Base-by-base conservation (phyloP, 2,113 vertebrate species). In the Litocranius walleri region DNA sequence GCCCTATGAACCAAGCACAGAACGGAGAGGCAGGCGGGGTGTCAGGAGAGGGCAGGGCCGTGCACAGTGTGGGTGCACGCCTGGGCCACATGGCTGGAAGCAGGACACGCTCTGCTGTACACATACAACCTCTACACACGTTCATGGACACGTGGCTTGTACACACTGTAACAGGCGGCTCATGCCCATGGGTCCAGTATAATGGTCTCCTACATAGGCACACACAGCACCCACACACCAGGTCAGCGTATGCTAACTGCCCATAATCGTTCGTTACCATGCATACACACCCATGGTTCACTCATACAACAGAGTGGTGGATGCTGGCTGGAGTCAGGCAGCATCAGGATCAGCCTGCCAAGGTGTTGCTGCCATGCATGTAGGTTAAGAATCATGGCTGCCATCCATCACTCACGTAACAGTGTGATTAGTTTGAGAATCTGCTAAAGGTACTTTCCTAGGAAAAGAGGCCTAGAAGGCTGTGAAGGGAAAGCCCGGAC, bases 1-100 rank as follows among this genome's bases (percentile, higher is more conserved):
- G 64, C 98, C 98, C 99, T 99, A 97, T 0, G 0, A 77, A 96
- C 21, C 64, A 97, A 97, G 64, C 77, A 95, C 54, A 95, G 52
- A 88, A 62, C 67, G 78, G 61, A 90, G 67, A 93, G 85, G 77
- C 43, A 56, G 81, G 80, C 7, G 30, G 43, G 45, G 56, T 4
- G 1, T 88, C 64, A 74, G 62, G 71, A 50, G 21, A 33, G 43
- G 67, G 71, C 30, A 33, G 48, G 43, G 48, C 74, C 15, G 7
- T 36, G 57, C 29, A 61, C 4, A 52, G 30, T 40, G 29, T 21
- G 40, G 30, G 74, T n/a, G 13, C 5, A 50, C 5, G 33, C 11
- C 33, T 27, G 3, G 14, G 52, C 52, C 27, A 52, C 33, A 62
- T 0, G 30, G 36, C 1, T 52, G 15, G 61, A 43, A 17, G 33